Conservation (phyloP, 2,113 vertebrate genomes). For the Rhinopomastus cyanomelas region DNA sequence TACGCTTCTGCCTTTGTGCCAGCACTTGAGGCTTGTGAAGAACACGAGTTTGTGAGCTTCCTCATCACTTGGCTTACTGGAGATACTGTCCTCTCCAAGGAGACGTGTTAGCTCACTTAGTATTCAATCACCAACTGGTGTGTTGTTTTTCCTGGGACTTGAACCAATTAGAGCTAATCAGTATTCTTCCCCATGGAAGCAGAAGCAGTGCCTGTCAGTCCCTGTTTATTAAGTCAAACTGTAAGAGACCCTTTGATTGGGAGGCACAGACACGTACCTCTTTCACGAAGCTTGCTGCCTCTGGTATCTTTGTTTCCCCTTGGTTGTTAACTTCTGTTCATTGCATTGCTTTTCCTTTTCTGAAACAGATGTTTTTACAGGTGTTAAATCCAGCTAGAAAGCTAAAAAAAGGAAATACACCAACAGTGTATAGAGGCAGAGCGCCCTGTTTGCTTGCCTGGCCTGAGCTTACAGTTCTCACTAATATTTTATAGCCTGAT, state of each 20-base stretch:
- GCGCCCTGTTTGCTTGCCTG: not conserved
- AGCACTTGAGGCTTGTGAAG: not conserved
- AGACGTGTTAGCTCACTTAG: not conserved
- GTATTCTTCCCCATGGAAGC: not conserved
- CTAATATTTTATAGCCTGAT: not conserved
- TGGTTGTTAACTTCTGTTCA: not conserved
- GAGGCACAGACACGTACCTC: not conserved
- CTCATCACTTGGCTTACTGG: not conserved
- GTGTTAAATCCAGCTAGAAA: not conserved
- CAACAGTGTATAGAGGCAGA: not conserved
- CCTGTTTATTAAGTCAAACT: not conserved
- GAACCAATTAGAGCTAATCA: not conserved
- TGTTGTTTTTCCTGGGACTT: not conserved
- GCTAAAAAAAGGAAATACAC: not conserved
- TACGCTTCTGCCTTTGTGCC: rapidly evolving
- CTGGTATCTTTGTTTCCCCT: rapidly evolving
- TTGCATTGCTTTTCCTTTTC: not conserved
- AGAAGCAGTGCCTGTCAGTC: not conserved
- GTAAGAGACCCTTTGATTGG: not conserved
- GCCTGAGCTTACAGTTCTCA: not conserved
- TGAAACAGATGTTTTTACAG: not conserved
- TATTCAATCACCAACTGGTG: not conserved
- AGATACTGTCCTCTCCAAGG: not conserved
- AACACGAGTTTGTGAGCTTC: not conserved
- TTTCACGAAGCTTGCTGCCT: not conserved